Evolutionary conservation across 2,797 vertebrate species (phyloP).

Genomic region (Phoeniculus purpureus): DNA sequence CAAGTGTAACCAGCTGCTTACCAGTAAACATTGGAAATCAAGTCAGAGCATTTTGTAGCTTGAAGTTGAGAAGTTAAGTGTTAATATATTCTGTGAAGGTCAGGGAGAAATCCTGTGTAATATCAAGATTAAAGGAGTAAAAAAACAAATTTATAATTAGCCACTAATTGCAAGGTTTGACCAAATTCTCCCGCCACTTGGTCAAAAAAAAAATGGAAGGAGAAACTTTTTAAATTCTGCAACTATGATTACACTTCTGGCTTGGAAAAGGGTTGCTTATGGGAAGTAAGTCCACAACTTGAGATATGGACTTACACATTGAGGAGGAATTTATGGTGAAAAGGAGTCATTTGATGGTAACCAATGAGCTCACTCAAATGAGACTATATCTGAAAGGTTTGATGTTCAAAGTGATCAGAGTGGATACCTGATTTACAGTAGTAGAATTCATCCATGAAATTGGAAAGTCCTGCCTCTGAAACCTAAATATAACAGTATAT

Average conservation of each 20-base stretch:
- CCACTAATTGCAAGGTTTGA: neutral
- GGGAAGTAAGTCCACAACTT: neutral
- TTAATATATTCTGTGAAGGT: neutral
- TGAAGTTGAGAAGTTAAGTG: neutral
- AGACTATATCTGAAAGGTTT: neutral
- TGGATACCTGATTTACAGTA: neutral
- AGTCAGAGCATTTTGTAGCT: neutral
- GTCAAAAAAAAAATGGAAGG: neutral
- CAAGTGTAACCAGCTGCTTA: neutral
- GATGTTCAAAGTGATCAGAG: neutral
- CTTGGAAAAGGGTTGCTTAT: neutral
- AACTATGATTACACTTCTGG: neutral
- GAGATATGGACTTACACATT: neutral
- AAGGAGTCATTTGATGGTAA: neutral
- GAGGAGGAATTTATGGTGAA: neutral
- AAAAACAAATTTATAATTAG: neutral
- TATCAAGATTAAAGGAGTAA: neutral
- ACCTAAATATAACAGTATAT: neutral
- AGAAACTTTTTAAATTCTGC: neutral
- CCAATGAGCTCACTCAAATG: neutral
- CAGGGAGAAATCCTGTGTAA: neutral
- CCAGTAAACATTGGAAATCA: neutral
- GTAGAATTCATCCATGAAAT: neutral
- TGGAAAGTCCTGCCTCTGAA: neutral
- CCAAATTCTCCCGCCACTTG: neutral